A percentile compares a stretch with the other conserved stretches of the same genome.
Evolutionary conservation across 2,888 invertebrate species (phyloP).

Genomic region (Catocala nupta): DNA sequence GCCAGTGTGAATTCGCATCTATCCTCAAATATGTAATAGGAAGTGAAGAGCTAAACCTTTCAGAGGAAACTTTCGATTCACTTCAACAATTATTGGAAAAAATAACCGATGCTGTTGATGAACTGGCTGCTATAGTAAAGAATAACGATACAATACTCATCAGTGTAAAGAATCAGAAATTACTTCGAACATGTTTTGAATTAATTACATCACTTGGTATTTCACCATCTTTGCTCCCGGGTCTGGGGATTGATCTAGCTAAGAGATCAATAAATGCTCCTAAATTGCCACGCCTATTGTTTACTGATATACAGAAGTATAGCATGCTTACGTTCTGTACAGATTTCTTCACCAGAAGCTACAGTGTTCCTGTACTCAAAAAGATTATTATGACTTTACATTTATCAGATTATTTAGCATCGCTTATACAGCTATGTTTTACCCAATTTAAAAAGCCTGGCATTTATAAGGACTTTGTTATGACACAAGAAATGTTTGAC

Average conservation of each 20-base stretch:
- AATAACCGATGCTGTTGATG: constrained; percentile 77
- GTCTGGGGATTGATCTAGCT: constrained; percentile 86
- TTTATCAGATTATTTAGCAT: constrained; percentile 89
- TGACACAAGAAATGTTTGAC: constrained; percentile 87
- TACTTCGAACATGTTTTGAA: constrained; percentile 88
- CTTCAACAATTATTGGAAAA: constrained; percentile 78
- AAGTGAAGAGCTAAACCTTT: constrained; percentile 29
- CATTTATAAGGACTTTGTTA: constrained; percentile 72
- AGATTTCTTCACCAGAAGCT: constrained; percentile 80
- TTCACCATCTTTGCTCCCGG: constrained; percentile 89
- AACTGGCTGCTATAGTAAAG: constrained; percentile 64
- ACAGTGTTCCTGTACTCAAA: constrained; percentile 83
- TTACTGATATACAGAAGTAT: constrained; percentile 84
- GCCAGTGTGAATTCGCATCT: constrained; percentile 60
- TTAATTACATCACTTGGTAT: constrained; percentile 89
- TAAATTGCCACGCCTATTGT: constrained; percentile 63
- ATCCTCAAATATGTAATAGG: constrained; percentile 38
- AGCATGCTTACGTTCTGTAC: constrained; percentile 82
- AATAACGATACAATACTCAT: constrained; percentile 77
- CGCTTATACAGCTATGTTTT: constrained; percentile 90
- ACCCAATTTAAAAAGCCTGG: constrained; percentile 89
- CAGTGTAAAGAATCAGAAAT: constrained; percentile 90
- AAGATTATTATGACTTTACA: constrained; percentile 86
- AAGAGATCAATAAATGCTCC: constrained; percentile 75
- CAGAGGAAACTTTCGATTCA: constrained; percentile 47